phyloP scores from a whole-genome alignment of 2,113 vertebrate species.

The Ciconia boyciana region DNA sequence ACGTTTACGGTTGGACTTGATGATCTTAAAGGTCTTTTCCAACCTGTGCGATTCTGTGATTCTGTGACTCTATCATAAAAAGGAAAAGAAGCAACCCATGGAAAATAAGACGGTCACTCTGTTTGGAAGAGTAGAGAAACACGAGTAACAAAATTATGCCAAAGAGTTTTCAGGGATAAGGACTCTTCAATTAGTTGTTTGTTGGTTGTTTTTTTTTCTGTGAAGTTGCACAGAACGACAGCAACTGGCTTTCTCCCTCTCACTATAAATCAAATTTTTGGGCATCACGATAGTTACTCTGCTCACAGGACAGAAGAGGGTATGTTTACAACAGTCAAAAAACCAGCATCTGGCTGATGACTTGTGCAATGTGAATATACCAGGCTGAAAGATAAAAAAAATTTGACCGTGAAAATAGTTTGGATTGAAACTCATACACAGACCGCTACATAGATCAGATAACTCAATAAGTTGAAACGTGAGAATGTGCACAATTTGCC shows the following conservation, averaged over 20 bases:
- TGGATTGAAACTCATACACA: background rate
- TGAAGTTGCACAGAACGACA: background rate
- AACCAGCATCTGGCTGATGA: background rate
- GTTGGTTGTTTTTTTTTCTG: background rate
- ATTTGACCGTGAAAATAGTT: background rate
- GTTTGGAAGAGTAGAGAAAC: background rate
- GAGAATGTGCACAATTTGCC: background rate
- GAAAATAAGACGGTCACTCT: background rate
- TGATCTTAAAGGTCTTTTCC: too few species aligned
- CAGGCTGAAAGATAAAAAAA: background rate
- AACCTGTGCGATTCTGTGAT: too few species aligned
- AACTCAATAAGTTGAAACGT: background rate
- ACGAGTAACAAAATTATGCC: background rate
- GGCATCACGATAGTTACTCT: background rate
- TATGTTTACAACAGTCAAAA: background rate
- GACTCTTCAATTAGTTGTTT: background rate
- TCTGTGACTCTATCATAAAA: background rate
- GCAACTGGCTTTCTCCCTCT: background rate
- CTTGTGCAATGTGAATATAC: background rate
- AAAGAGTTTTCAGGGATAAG: background rate
- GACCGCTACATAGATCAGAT: background rate
- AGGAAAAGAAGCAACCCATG: background rate
- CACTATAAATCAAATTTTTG: background rate
- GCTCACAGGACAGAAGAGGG: background rate
- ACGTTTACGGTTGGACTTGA: too few species aligned